These are phyloP conservation scores for Drosophila macrospina DNA, from an alignment of 2,888 invertebrate genomes.

Conservation along the genomic window DNA sequence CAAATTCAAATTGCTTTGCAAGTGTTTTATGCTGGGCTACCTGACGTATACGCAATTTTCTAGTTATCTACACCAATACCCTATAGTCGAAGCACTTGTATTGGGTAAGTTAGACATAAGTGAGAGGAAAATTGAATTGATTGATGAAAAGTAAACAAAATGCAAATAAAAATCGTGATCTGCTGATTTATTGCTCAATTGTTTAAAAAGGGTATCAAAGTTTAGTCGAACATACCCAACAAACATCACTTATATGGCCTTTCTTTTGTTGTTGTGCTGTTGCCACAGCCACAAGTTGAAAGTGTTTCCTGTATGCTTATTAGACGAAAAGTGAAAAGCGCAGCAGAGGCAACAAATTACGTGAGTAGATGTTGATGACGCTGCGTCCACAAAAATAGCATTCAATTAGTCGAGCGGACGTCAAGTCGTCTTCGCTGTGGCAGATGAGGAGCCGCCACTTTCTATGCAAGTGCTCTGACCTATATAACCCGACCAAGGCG, in stretches of 20 bases:
- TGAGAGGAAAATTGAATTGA: not conserved
- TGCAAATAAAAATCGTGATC: not conserved
- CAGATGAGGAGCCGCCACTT: slow-evolving; percentile 54
- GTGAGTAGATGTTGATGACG: slow-evolving; percentile 64
- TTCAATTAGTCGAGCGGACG: slow-evolving; percentile 73
- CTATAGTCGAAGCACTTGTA: not conserved
- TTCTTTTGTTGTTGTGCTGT: slow-evolving; percentile 13
- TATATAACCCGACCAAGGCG: slow-evolving; percentile 69
- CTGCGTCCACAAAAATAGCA: slow-evolving; percentile 73
- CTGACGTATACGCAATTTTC: slow-evolving; percentile 55
- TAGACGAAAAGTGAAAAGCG: slow-evolving; percentile 77
- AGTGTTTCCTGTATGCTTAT: slow-evolving; percentile 79
- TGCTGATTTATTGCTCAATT: slow-evolving; percentile 4
- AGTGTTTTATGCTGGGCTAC: slow-evolving; percentile 64
- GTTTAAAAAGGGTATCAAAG: slow-evolving; percentile 12
- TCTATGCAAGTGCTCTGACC: slow-evolving; percentile 79
- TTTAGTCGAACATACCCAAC: slow-evolving; percentile 16
- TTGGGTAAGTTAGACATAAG: not conserved
- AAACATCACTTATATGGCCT: slow-evolving; percentile 21
- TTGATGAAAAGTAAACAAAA: not conserved
- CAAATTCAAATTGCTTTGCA: slow-evolving; percentile 62
- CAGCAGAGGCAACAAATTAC: slow-evolving; percentile 39
- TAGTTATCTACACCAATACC: slow-evolving; percentile 14
- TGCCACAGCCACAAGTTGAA: slow-evolving; percentile 56
- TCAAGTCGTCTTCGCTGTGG: slow-evolving; percentile 29